Evolutionary conservation across 2,113 vertebrate genomes (phyloP), one percentile per base, ranked within the genome.

Genomic region (Acanthochromis polyacanthus): DNA sequence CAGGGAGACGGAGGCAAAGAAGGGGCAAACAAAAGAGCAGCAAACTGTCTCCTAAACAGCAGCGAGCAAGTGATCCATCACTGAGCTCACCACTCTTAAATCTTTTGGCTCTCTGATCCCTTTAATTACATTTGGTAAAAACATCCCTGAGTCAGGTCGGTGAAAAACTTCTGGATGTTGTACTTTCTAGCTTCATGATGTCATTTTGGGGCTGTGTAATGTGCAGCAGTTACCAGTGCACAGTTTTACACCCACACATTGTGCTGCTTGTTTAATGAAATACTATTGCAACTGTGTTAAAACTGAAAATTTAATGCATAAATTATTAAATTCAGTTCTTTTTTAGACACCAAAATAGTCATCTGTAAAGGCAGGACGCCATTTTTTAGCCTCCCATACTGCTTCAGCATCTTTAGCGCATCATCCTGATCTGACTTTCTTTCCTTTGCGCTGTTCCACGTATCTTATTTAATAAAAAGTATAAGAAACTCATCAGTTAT

Each of bases 71-170:
- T 1, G 10, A 51, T 73, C 52, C 0, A 4, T 66, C 59, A 48
- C 56, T 10, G 4, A n/a, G 15, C 56, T 75, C 63, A 50, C 7
- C 36, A 23, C 46, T 40, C 52, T 48, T 71, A 56, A 88, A 84
- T 81, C 53, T 40, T 59, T 63, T 75, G 36, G 55, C 36, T 69
- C 48, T 68, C 66, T 69, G 51, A 43, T 80, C 50, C 32, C 45
- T 78, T 83, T 86, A 83, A 86, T 87, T 88, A 82, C 71, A 74
- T 82, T 77, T 82, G 17, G 52, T 72, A 72, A 88, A 81, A 71
- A 51, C 60, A 76, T 62, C 82, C 60, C 20, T 57, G 80, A 85
- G 68, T 71, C 55, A 60, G 20, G 60, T 75, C 48, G 30, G 48
- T 53, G 20, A 5, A 58, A 48, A 10, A 60, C 73, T 60, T 81